Base-by-base conservation (phyloP, 2,113 vertebrate genomes). In the Stigmatopora argus region DNA sequence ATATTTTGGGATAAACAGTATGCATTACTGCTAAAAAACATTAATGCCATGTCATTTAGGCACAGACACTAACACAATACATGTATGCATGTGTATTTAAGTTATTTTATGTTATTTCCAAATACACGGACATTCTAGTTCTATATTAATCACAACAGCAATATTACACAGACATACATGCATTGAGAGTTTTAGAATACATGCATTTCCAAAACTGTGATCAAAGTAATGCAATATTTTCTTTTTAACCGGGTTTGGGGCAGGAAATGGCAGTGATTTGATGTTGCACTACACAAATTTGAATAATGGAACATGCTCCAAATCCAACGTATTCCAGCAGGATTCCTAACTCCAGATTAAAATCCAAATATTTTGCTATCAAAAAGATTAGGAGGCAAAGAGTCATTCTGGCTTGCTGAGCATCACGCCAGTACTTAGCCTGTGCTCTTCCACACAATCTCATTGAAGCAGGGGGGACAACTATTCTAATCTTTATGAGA, bases 401-500 rank as follows among this genome's bases (percentile, higher is more conserved):
- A 44, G 21, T 61, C 67, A 55, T 64, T 47, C 66, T 38, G 38
- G 34, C 52, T 65, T 48, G 11, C 66, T 57, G 64, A 72, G 41
- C 35, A 71, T 69, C 65, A 67, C 78, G 66, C 78, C 62, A 57
- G 31, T 64, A 65, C 61, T 75, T 77, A 67, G 72, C 66, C 64
- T 31, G 14, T 67, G 69, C 61, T 65, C 58, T 52, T 56, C 19
- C 44, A 66, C 68, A 67, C 64, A 47, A 69, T 73, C 49, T 71
- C 57, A 73, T 52, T 70, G 62, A 82, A 10, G 72, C 64, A 38
- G 78, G 75, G 67, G 72, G 66, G 67, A 74, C 35, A 57, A 73
- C 71, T 53, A 62, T 61, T 70, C 70, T 81, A 85, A 81, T 82
- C 78, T 79, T 69, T 69, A 80, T 74, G 67, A 73, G 75, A 80